Evolutionary conservation across 1,140 invertebrate genomes (phyloP).

Genomic region (Orussus abietinus): DNA sequence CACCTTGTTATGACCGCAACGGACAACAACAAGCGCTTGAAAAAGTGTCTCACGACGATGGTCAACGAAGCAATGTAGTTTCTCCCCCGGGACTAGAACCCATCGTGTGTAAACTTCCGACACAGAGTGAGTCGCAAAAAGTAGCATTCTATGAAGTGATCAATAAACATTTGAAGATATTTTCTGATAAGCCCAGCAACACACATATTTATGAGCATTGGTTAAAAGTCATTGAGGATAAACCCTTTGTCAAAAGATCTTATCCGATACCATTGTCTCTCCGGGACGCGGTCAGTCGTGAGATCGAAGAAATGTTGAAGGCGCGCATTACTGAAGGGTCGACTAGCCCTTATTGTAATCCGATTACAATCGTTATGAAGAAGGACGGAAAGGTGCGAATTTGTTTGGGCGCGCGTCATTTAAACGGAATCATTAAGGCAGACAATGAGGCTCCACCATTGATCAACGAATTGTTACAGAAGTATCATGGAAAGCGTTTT

Average conservation of each 20-base stretch:
- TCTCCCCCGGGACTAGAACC: too few species aligned
- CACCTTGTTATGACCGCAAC: too few species aligned
- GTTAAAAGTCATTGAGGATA: background rate
- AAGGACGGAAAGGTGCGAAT: constrained; percentile 28
- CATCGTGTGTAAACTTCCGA: background rate
- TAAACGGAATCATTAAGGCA: constrained; percentile 28
- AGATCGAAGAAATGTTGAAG: constrained; percentile 16
- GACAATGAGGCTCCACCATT: constrained; percentile 27
- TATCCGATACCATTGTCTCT: constrained; percentile 22
- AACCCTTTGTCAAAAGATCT: constrained; percentile 15
- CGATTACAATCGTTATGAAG: constrained; percentile 28
- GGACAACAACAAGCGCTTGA: too few species aligned
- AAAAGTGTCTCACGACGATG: too few species aligned
- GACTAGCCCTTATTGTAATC: constrained; percentile 31
- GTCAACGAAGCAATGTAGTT: too few species aligned
- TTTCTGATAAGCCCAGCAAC: background rate
- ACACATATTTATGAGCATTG: constrained; percentile 1
- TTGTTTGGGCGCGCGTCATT: constrained; percentile 32
- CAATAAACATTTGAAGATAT: constrained; percentile 3
- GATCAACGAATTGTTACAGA: constrained; percentile 28
- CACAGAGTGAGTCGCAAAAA: background rate
- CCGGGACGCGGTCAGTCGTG: constrained; percentile 4
- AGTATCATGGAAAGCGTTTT: constrained; percentile 20
- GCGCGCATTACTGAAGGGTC: constrained; percentile 22
- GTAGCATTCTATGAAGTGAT: background rate